A percentile compares a stretch with the other conserved stretches of the same genome.
phyloP scores from a whole-genome alignment of 2,888 invertebrate species.

The Stenolophus ochropezus region DNA sequence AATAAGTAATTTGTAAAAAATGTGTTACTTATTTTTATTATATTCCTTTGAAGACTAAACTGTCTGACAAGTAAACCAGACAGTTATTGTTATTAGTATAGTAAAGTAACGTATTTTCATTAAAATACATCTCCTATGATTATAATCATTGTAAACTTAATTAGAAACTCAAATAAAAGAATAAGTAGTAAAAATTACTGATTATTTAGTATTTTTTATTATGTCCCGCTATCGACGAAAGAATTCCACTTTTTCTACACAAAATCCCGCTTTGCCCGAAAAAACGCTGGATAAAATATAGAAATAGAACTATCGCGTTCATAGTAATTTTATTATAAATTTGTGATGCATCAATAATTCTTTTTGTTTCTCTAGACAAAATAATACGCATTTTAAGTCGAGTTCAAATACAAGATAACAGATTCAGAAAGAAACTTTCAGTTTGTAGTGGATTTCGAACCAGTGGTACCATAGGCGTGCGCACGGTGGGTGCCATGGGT shows the following conservation, averaged over 20 bases:
- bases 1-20: neutral
- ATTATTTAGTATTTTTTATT: too few relatives aligned
- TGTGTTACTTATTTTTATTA: neutral
- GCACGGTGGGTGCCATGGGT: too few relatives aligned
- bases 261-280: neutral
- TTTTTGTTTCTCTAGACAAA: too few relatives aligned
- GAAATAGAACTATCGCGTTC: too few relatives aligned
- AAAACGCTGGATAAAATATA: too few relatives aligned
- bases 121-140: neutral
- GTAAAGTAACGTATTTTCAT: slow-evolving; percentile 3
- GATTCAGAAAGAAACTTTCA: too few relatives aligned
- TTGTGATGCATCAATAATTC: too few relatives aligned
- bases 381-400: too few relatives aligned
- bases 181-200: neutral
- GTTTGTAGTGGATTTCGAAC: too few relatives aligned
- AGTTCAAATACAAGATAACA: too few relatives aligned
- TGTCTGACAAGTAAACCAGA: neutral
- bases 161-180: neutral
- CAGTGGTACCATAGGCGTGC: too few relatives aligned
- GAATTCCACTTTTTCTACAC: neutral
- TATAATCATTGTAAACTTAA: neutral
- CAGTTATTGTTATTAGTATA: neutral
- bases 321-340: too few relatives aligned
- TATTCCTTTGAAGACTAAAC: neutral
- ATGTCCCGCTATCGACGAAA: neutral